A percentile compares a stretch with the other conserved stretches of the same genome.
These are phyloP conservation scores for Xylota sylvarum DNA, from an alignment of 2,888 invertebrate species.

Conservation along the genomic window DNA sequence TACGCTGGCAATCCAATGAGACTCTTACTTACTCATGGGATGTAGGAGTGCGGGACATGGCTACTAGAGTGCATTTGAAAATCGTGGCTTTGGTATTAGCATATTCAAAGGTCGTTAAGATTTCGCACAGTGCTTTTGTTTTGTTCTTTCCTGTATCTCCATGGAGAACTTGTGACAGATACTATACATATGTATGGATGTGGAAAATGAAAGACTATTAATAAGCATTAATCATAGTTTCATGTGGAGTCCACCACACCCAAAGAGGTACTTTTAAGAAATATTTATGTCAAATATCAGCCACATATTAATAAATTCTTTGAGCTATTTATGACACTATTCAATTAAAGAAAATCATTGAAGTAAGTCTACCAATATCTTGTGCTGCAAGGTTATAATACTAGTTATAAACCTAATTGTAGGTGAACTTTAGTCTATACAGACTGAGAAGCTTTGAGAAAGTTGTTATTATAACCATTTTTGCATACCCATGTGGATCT, in stretches of 20 bases:
- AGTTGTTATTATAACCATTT: not conserved
- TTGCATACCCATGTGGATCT: not conserved
- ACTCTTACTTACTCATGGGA: not conserved
- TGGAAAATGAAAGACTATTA: not conserved
- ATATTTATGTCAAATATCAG: not conserved
- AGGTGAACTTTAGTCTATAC: not conserved
- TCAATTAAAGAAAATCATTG: not conserved
- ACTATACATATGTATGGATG: not conserved
- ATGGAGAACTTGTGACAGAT: constrained; percentile 11
- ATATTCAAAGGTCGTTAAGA: constrained; percentile 52
- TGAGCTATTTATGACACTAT: not conserved
- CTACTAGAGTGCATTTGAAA: constrained; percentile 29
- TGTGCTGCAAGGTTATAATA: not conserved
- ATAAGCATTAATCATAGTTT: constrained; percentile 2
- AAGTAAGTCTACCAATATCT: not conserved
- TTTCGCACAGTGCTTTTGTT: constrained; percentile 31
- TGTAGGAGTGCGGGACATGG: constrained; percentile 9
- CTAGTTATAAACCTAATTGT: not conserved
- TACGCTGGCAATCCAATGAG: not conserved
- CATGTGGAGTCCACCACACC: constrained; percentile 14
- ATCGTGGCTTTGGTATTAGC: constrained; percentile 45
- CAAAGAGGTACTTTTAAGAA: not conserved
- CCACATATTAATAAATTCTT: not conserved
- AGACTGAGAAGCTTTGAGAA: not conserved
- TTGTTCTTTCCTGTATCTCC: constrained; percentile 3